phyloP scores from a whole-genome alignment of 2,797 vertebrate species.

The Podargus strigoides region DNA sequence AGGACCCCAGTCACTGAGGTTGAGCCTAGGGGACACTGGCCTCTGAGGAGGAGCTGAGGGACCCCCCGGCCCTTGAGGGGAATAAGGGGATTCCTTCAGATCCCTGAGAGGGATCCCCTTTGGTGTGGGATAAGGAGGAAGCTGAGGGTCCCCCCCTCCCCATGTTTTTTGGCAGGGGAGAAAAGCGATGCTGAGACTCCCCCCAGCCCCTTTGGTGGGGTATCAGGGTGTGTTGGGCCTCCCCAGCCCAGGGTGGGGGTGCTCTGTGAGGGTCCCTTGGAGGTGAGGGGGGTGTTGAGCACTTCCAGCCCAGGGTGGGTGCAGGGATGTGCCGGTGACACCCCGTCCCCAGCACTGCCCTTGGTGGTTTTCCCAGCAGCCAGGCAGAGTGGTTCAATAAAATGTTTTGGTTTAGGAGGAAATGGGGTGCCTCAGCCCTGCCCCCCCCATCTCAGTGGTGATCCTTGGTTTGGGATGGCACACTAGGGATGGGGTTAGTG shows the following conservation, averaged over 20 bases:
- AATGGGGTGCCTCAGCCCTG: fast-evolving
- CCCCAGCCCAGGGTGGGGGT: not conserved
- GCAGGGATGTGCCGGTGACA: no score
- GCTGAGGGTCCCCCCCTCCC: not conserved
- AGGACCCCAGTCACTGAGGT: no score
- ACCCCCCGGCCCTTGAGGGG: no score
- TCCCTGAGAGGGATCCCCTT: no score
- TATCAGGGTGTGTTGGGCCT: not conserved
- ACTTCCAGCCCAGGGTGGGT: no score
- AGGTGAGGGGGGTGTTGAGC: not conserved
- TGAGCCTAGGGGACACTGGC: no score
- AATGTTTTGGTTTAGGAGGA: not conserved
- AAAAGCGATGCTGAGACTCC: no score
- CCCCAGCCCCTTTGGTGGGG: not conserved
- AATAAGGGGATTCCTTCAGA: no score
- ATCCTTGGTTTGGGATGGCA: not conserved
- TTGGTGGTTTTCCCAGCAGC: not conserved
- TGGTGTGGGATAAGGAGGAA: no score
- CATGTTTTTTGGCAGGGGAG: no score
- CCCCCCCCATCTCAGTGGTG: fast-evolving
- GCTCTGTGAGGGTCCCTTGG: fast-evolving
- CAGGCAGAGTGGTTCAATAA: not conserved
- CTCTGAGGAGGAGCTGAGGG: no score
- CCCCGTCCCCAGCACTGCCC: no score
- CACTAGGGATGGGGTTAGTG: fast-evolving